Base-by-base conservation (phyloP, 2,888 invertebrate species). In the Anaspis maculata region DNA sequence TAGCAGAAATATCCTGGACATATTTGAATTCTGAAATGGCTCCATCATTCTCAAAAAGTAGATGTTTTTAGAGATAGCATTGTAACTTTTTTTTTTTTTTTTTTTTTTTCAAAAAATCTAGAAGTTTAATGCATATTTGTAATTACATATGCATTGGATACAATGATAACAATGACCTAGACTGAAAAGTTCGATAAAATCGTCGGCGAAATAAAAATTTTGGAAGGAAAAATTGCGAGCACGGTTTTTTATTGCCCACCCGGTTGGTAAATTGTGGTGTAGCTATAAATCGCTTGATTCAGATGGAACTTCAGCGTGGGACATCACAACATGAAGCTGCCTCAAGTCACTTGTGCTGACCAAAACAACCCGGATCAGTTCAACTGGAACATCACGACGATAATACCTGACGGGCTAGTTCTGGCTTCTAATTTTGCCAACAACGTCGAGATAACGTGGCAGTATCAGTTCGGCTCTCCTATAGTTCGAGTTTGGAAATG, bases 261-360 rank as follows among this genome's bases (percentile, higher is more conserved):
- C 7, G 21, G 21, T 19, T n/a, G n/a, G n/a, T n/a, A n/a, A n/a
- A 19, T 19, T 9, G 21, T 19, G 21, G 21, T 7, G 21, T 19
- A 4, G 5, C n/a, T 14, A 27, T 13, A 27, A 3, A 30, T 34
- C 15, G 30, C 25, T 27, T 35, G 44, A 55, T 48, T 42, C 68
- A 69, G 91, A 57, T 95, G 95, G 95, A 95, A 95, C 70, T 95
- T 92, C 62, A 92, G 91, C 62, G 94, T 95, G 13, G 91, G 86
- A 0, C 82, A 86, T 46, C 89, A 92, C 62, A 83, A 91, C 48
- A 57, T 94, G 29, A 79, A 79, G 33, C 37, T 81, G 53, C 54
- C 72, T 34, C 65, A 67, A 34, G 63, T 67, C 26, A 57, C 53
- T 42, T 66, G 66, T 42, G 50, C 60, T n/a, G 53, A 58, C 35